A percentile compares a stretch with the other conserved stretches of the same genome.
Evolutionary conservation across 2,888 invertebrate genomes (phyloP).

Genomic region (Trachelus troglodyta): DNA sequence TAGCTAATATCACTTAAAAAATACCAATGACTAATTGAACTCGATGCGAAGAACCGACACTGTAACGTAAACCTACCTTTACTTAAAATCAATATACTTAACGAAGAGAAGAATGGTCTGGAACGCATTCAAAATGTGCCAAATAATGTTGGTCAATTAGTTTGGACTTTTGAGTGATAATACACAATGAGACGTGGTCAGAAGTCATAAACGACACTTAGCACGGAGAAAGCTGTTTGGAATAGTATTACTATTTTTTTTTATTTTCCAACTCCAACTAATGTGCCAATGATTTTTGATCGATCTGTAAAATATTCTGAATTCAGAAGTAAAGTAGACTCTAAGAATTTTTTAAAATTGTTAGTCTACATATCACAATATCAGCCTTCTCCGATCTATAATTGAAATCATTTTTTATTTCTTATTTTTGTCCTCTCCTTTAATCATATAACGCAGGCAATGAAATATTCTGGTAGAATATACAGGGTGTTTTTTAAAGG

Average conservation of each 20-base stretch:
- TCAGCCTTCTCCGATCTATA: neutral
- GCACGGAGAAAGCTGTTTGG: neutral
- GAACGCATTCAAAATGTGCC: slow-evolving; percentile 61
- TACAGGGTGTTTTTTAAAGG: neutral
- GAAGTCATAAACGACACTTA: neutral
- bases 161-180: slow-evolving; percentile 18
- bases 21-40: neutral
- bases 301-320: neutral
- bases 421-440: neutral
- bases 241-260: neutral
- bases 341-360: neutral
- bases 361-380: neutral
- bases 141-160: slow-evolving; percentile 52
- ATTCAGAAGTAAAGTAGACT: neutral
- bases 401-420: neutral
- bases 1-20: neutral
- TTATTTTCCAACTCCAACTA: neutral
- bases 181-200: neutral
- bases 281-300: neutral
- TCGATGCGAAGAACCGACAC: neutral
- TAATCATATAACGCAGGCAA: neutral
- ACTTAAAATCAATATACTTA: slow-evolving; percentile 4
- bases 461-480: neutral
- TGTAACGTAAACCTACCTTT: neutral
- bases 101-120: slow-evolving; percentile 63